These are phyloP conservation scores for Drosophila seclusa DNA, from an alignment of 2,888 invertebrate species.

Conservation along the genomic window DNA sequence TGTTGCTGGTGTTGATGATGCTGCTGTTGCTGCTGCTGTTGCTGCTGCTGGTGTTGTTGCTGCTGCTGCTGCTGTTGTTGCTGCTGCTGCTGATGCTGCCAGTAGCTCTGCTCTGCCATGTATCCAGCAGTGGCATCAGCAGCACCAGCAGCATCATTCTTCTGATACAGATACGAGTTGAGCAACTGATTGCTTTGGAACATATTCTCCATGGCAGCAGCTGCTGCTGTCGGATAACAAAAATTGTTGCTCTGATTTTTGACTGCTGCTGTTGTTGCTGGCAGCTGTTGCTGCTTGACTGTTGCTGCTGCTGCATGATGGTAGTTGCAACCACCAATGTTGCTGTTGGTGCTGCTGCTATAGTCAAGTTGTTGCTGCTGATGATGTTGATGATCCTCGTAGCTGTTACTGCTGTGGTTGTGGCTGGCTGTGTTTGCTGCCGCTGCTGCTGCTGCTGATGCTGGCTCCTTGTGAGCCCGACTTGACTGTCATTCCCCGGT, in stretches of 20 bases:
- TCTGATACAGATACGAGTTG: slow-evolving; percentile 71
- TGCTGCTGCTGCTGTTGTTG: slow-evolving; percentile 58
- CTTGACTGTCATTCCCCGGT: slow-evolving; percentile 87
- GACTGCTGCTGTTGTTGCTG: slow-evolving; percentile 48
- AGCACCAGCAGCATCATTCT: slow-evolving; percentile 51
- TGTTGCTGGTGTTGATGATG: slow-evolving; percentile 42
- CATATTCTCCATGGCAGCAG: slow-evolving; percentile 69
- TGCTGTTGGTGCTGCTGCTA: slow-evolving; percentile 47
- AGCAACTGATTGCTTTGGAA: slow-evolving; percentile 70
- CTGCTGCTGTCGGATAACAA: slow-evolving; percentile 55
- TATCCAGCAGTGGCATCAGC: slow-evolving; percentile 44
- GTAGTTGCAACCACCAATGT: slow-evolving; percentile 38
- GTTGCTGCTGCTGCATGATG: slow-evolving; percentile 39
- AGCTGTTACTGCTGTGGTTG: slow-evolving; percentile 50
- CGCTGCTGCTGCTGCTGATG: slow-evolving; percentile 70
- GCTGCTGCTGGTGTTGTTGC: slow-evolving; percentile 48
- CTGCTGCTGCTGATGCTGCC: slow-evolving; percentile 72
- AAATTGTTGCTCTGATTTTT: slow-evolving; percentile 66
- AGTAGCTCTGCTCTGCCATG: slow-evolving; percentile 70
- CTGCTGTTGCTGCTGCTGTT: slow-evolving; percentile 41
- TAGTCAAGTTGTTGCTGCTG: slow-evolving; percentile 56
- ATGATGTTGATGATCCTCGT: slow-evolving; percentile 44
- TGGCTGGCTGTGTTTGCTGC: slow-evolving; percentile 48
- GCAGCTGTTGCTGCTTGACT: slow-evolving; percentile 50
- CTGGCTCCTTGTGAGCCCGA: slow-evolving; percentile 85